Percentiles rank a stretch among this genome's conserved stretches.
These are phyloP conservation scores for Myrmophylax atrothorax DNA, from an alignment of 2,113 vertebrate genomes.

Conservation along the genomic window DNA sequence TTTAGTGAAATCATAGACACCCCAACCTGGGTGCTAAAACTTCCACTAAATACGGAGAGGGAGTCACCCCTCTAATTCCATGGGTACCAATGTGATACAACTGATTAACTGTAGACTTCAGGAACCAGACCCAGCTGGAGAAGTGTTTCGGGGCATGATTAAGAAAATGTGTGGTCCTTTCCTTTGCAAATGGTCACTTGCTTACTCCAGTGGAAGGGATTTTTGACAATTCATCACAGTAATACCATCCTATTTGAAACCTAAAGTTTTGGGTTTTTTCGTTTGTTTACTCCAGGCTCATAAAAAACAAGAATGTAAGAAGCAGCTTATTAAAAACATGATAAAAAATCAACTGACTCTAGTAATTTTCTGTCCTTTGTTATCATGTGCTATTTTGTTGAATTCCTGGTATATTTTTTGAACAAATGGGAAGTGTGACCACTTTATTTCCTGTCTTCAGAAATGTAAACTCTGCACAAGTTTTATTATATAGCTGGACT, in stretches of 20 bases:
- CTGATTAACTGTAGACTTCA: background rate
- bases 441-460: background rate
- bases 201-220: background rate
- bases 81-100: accelerated
- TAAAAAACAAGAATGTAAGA: background rate
- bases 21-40: background rate
- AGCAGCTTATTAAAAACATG: accelerated
- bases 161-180: background rate
- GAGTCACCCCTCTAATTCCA: background rate
- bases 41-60: background rate
- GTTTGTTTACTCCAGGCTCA: background rate
- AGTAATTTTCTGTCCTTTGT: background rate
- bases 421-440: background rate
- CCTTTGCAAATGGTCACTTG: background rate
- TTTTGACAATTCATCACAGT: background rate
- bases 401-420: background rate
- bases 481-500: background rate
- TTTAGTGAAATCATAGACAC: background rate
- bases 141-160: background rate
- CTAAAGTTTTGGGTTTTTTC: background rate
- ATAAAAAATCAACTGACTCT: background rate
- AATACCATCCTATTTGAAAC: background rate
- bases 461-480: background rate
- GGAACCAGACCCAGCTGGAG: background rate
- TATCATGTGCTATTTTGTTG: background rate